Base-by-base conservation (phyloP, 2,113 vertebrate species). In the Aspiorhynchus laticeps region DNA sequence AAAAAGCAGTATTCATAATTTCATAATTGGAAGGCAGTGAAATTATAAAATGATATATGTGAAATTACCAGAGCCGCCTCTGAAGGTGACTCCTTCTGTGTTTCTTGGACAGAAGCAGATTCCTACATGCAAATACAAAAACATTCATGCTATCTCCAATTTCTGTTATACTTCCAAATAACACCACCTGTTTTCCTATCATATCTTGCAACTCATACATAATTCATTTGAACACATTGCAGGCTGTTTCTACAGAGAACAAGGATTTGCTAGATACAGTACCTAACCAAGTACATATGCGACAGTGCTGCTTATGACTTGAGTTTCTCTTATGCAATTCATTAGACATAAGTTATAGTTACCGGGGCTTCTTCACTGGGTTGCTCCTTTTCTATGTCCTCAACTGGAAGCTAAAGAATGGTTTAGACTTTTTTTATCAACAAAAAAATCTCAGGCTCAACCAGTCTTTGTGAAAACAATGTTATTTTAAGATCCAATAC, bases 311-410 rank as follows among this genome's bases (percentile, higher is more conserved):
- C 61, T 74, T 69, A 69, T 87, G 83, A 74, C 71, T 86, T 61
- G 38, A 61, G 63, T 78, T 87, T 36, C 67, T 83, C 56, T 85
- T 77, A 85, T 69, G 79, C 59, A 41, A 63, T 67, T 65, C 38
- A 56, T n/a, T 63, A 63, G 71, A 94, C 94, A 93, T 93, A 93
- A 91, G 87, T 65, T 5, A 74, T 83, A 71, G 80, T 94, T 90
- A 91, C 96, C 26, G 88, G 82, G 87, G 91, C 90, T 81, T 93
- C 93, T 91, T 91, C 89, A 73, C 38, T 88, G 88, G 88, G 41
- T 90, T 89, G 88, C 24, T 94, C 94, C 59, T 85, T 80, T 80
- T 92, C 93, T 41, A 21, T 48, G 73, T 88, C 87, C 38, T 92
- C 89, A 8, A 84, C 53, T 59, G 86, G 80, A 73, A 83, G 71